Conservation (phyloP, 2,888 invertebrate species). For the Diaprepes abbreviatus region DNA sequence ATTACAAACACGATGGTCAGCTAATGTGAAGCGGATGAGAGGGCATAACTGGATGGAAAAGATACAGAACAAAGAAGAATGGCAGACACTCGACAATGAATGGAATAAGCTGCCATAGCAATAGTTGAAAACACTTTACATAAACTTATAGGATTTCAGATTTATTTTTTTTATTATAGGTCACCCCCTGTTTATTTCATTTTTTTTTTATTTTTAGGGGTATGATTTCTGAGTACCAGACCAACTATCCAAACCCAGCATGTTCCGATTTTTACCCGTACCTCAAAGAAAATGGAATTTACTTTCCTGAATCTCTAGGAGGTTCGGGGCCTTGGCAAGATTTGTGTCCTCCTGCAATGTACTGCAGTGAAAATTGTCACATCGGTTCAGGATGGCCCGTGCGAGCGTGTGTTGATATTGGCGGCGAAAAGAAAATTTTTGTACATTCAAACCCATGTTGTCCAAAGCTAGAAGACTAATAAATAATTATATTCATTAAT, state of each 20-base stretch:
- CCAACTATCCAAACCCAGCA: constrained; percentile 60
- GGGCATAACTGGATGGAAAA: too few relatives aligned
- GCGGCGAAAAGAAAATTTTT: not conserved
- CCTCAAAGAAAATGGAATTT: constrained; percentile 57
- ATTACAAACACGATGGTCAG: too few relatives aligned
- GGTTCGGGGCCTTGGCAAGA: constrained; percentile 62
- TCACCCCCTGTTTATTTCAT: too few relatives aligned
- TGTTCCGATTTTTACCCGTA: constrained; percentile 61
- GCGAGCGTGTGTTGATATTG: constrained; percentile 58
- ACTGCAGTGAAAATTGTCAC: constrained; percentile 67
- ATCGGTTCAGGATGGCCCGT: constrained; percentile 66
- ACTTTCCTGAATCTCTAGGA: constrained; percentile 58
- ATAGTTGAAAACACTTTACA: too few relatives aligned
- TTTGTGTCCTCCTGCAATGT: constrained; percentile 66
- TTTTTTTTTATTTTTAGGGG: constrained; percentile 59
- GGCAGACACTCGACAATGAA: too few relatives aligned
- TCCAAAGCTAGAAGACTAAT: constrained; percentile 15
- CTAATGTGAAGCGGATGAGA: too few relatives aligned
- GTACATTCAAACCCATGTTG: constrained; percentile 16
- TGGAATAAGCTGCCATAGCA: too few relatives aligned
- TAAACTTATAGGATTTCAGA: too few relatives aligned
- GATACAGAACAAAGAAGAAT: too few relatives aligned
- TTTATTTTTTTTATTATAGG: too few relatives aligned
- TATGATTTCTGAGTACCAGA: constrained; percentile 61
- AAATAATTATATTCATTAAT: too few relatives aligned